phyloP scores from a whole-genome alignment of 2,797 vertebrate genomes.

The Tolypeutes matacus region DNA sequence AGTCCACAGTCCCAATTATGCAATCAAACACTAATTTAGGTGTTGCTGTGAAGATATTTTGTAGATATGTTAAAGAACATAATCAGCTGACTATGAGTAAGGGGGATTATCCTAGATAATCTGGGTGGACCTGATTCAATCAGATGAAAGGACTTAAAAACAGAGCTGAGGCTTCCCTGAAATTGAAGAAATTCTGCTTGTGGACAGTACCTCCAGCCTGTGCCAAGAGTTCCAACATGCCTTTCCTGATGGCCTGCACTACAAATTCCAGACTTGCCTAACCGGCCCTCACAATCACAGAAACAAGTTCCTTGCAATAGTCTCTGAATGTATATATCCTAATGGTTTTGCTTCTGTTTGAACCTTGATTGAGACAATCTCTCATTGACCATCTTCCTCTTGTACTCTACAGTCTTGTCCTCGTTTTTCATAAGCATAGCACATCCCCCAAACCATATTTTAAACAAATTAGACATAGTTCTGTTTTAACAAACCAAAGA shows the following conservation, averaged over 20 bases:
- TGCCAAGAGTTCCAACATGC: background rate
- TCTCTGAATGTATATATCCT: background rate
- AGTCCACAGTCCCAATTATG: background rate
- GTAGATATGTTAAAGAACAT: background rate
- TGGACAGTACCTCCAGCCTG: too few relatives aligned
- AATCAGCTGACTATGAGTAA: background rate
- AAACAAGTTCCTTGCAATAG: background rate
- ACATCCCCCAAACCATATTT: background rate
- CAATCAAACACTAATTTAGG: background rate
- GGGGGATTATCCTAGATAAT: background rate
- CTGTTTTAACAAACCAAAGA: background rate
- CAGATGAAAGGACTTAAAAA: background rate
- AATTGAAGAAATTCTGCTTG: background rate
- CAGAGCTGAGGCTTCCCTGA: background rate
- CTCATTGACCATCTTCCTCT: background rate
- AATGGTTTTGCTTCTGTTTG: background rate
- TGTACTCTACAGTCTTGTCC: background rate
- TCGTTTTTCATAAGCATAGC: background rate
- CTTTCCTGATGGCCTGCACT: background rate
- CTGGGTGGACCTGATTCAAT: background rate
- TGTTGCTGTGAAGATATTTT: background rate
- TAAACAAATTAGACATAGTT: background rate
- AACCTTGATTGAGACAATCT: background rate
- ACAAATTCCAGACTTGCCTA: background rate
- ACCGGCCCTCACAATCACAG: background rate